phyloP scores from a whole-genome alignment of 1,140 invertebrate species.

The Ceratitis capitata region DNA sequence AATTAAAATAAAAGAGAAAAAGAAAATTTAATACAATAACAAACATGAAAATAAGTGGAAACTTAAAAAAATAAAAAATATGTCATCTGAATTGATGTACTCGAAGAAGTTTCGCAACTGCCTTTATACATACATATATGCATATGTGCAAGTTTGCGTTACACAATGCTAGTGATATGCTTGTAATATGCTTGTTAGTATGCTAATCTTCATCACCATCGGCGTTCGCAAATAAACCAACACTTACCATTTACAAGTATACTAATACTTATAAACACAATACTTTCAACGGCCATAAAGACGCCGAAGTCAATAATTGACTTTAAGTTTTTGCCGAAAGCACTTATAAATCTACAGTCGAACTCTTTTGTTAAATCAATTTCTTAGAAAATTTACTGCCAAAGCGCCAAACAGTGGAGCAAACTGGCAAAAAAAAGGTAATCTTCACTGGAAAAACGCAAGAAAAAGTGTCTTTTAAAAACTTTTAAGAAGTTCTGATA shows the following conservation, averaged over 20 bases:
- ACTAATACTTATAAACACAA: no score
- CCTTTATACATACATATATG: no score
- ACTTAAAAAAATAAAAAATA: no score
- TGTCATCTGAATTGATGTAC: no score
- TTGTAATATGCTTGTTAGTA: no score
- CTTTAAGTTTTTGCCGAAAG: background rate
- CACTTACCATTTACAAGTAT: background rate
- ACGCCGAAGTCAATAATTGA: background rate
- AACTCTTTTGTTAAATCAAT: constrained; percentile 21
- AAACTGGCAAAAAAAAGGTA: background rate
- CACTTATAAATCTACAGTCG: background rate
- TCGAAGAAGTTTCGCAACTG: no score
- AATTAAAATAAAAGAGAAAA: no score
- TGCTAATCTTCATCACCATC: constrained; percentile 13
- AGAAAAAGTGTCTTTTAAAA: background rate
- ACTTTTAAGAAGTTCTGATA: background rate
- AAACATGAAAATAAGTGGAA: no score
- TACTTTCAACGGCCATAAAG: constrained; percentile 13
- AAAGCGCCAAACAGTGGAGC: background rate
- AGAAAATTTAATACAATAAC: no score
- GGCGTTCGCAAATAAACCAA: background rate
- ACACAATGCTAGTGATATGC: no score
- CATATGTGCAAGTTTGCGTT: no score
- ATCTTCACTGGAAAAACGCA: background rate
- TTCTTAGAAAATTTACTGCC: background rate